Conservation (phyloP, 1,140 invertebrate genomes). For the Calephelis virginiensis region DNA sequence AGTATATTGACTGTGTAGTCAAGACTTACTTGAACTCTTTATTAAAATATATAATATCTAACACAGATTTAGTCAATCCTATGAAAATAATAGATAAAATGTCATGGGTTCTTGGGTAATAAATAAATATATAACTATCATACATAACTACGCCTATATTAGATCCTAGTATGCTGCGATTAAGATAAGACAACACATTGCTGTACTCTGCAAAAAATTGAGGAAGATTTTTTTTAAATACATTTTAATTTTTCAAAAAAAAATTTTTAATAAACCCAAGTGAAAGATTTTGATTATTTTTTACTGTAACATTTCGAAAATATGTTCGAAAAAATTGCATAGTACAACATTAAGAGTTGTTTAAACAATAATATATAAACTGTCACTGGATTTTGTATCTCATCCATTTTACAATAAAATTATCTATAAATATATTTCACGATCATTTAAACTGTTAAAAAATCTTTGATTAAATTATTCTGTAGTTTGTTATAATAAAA, state of each 20-base stretch:
- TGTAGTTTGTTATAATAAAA: conserved; percentile 20
- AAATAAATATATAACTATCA: conserved; percentile 24
- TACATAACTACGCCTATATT: conserved; percentile 26
- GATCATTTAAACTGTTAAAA: background rate
- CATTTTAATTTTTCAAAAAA: background rate
- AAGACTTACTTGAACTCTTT: background rate
- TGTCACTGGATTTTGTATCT: background rate
- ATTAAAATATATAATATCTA: conserved; percentile 25
- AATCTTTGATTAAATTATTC: conserved; percentile 1
- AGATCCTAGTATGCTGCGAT: conserved; percentile 35
- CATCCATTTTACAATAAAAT: background rate
- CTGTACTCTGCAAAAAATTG: background rate
- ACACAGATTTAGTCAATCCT: background rate
- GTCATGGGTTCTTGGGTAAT: conserved; percentile 18
- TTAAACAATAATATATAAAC: background rate
- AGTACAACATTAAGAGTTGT: background rate
- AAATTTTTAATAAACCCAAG: no score
- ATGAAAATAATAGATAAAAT: conserved; percentile 8
- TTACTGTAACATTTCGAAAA: no score
- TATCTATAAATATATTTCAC: conserved; percentile 10
- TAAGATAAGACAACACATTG: background rate
- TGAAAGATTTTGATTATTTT: no score
- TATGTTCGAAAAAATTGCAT: background rate
- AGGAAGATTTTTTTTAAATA: background rate
- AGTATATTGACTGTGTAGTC: background rate